phyloP scores from a whole-genome alignment of 2,888 invertebrate species.

The Caenorhabditis auriculariae region DNA sequence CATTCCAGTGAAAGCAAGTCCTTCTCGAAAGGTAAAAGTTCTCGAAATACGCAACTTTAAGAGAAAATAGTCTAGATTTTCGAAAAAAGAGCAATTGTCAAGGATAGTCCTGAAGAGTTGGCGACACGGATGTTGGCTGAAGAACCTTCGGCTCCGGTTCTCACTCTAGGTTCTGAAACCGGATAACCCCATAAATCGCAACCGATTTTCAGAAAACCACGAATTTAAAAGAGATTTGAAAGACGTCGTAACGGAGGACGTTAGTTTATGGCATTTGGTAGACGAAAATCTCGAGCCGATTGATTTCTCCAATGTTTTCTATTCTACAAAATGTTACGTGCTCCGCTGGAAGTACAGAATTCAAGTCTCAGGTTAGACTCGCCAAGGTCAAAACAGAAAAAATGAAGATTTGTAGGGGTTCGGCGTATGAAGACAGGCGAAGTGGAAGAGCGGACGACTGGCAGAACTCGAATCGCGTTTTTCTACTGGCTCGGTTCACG shows the following conservation, averaged over 20 bases:
- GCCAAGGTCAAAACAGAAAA: neutral
- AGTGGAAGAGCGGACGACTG: constrained; percentile 46
- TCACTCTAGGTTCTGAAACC: neutral
- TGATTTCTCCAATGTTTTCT: constrained; percentile 31
- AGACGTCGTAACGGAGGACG: constrained; percentile 46
- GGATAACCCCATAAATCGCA: neutral
- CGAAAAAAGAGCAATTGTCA: too few species aligned
- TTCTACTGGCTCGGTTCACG: constrained; percentile 57
- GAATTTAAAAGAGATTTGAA: constrained; percentile 35
- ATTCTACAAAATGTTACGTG: constrained; percentile 47
- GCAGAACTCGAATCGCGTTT: constrained; percentile 47
- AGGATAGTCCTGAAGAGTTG: too few species aligned
- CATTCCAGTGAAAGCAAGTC: neutral
- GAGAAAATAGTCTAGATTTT: too few species aligned
- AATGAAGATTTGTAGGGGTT: constrained; percentile 32
- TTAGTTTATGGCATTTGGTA: constrained; percentile 31
- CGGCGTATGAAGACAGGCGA: constrained; percentile 30
- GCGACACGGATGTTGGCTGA: too few species aligned
- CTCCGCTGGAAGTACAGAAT: constrained; percentile 54
- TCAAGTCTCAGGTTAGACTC: constrained; percentile 42
- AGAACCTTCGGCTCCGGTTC: too few species aligned
- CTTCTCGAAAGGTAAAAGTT: too few species aligned
- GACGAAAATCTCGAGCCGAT: constrained; percentile 38
- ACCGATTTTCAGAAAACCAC: constrained; percentile 43
- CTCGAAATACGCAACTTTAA: too few species aligned